These are phyloP conservation scores for Ceratitis capitata DNA, from an alignment of 1,140 invertebrate species.

Conservation along the genomic window DNA sequence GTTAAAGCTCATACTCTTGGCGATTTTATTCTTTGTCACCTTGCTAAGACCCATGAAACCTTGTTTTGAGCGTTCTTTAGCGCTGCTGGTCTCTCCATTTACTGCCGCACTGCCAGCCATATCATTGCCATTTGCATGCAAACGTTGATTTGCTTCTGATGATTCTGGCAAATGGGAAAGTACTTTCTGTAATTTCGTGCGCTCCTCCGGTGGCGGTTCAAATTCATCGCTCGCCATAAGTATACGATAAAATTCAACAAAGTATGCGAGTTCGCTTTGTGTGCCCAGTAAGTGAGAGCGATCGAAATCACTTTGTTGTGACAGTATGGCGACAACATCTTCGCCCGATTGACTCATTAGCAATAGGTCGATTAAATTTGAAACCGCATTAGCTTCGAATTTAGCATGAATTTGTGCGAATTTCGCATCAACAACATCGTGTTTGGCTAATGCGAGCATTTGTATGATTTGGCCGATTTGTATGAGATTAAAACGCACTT, in stretches of 20 bases:
- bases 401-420: conserved; percentile 78
- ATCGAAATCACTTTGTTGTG: conserved; percentile 70
- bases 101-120: not conserved
- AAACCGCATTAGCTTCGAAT: conserved; percentile 81
- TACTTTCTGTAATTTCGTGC: conserved; percentile 56
- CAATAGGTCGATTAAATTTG: conserved; percentile 78
- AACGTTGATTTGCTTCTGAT: not conserved
- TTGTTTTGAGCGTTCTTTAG: conserved; percentile 50
- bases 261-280: conserved; percentile 72
- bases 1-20: conserved; percentile 61
- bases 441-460: conserved; percentile 85
- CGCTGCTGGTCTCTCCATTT: not conserved
- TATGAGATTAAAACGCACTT: conserved; percentile 92
- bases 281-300: conserved; percentile 76
- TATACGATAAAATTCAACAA: conserved; percentile 69
- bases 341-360: conserved; percentile 69
- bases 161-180: conserved; percentile 51
- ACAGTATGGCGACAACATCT: conserved; percentile 68
- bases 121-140: not conserved
- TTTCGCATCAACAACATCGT: conserved; percentile 80
- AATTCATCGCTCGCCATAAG: conserved; percentile 52
- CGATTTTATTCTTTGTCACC: conserved; percentile 60
- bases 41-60: conserved; percentile 58
- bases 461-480: conserved; percentile 92
- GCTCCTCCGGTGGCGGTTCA: conserved; percentile 55